These are phyloP conservation scores for Tragelaphus buxtoni DNA, from an alignment of 2,113 vertebrate species.

Conservation along the genomic window DNA sequence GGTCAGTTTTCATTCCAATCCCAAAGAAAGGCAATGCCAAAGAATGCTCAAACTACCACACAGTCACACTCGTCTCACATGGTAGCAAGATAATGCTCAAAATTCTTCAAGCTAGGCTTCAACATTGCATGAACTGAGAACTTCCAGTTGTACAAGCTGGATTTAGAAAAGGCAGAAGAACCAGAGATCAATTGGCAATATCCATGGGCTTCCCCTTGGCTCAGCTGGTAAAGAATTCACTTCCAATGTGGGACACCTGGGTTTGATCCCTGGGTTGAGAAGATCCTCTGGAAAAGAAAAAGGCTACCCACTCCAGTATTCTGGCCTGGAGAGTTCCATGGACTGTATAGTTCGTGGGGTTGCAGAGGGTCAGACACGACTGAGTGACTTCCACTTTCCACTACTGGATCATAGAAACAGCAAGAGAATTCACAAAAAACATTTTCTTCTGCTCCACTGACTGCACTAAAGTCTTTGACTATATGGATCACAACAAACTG, in stretches of 20 bases:
- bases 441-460: neutral
- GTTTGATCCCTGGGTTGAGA: neutral
- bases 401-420: neutral
- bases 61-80: neutral
- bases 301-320: neutral
- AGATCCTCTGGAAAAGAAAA: neutral
- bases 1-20: neutral
- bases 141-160: neutral
- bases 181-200: neutral
- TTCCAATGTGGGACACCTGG: neutral
- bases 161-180: neutral
- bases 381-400: neutral
- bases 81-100: neutral
- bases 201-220: neutral
- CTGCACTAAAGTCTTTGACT: neutral
- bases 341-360: neutral
- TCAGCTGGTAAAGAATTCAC: neutral
- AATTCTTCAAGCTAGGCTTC: neutral
- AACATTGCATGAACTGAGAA: neutral
- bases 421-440: neutral
- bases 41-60: neutral
- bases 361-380: neutral
- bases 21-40: neutral
- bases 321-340: neutral
- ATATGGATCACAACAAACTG: neutral